phyloP scores from a whole-genome alignment of 2,888 invertebrate species.

The Dryomyza anilis region DNA sequence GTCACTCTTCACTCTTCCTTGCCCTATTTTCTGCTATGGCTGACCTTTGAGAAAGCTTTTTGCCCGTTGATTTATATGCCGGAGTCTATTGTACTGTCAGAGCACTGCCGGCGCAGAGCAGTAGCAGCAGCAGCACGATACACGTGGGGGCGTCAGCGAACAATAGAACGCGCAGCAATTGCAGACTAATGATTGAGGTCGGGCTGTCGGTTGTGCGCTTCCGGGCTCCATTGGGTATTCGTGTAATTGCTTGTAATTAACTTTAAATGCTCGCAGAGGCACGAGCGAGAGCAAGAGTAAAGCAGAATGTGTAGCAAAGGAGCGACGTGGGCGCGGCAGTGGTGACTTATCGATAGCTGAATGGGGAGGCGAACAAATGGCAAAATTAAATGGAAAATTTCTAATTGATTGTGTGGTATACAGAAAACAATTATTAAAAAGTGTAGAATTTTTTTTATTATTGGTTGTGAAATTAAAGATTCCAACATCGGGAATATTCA shows the following conservation, averaged over 20 bases:
- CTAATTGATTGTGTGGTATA: no score
- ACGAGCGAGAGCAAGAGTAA: no score
- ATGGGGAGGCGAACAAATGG: no score
- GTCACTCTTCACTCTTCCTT: not conserved
- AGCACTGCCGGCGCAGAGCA: not conserved
- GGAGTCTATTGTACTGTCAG: slow-evolving; percentile 5
- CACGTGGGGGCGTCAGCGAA: not conserved
- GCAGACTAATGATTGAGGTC: slow-evolving; percentile 31
- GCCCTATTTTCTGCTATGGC: not conserved
- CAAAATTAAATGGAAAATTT: no score
- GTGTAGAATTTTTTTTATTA: no score
- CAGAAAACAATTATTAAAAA: no score
- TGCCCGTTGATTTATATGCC: slow-evolving; percentile 22
- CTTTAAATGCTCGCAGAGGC: slow-evolving; percentile 26
- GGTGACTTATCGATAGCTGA: no score
- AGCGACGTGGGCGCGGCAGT: no score
- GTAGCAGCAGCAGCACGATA: not conserved
- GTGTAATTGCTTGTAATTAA: slow-evolving; percentile 32
- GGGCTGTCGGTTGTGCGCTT: no score
- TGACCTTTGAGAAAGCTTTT: slow-evolving; percentile 21
- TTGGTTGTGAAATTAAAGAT: no score
- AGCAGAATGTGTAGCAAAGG: no score
- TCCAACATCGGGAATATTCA: no score
- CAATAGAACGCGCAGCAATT: slow-evolving; percentile 7
- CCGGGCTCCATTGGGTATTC: slow-evolving; percentile 18